These are phyloP conservation scores for Aradus depressus DNA, from an alignment of 2,888 invertebrate species.

Conservation along the genomic window DNA sequence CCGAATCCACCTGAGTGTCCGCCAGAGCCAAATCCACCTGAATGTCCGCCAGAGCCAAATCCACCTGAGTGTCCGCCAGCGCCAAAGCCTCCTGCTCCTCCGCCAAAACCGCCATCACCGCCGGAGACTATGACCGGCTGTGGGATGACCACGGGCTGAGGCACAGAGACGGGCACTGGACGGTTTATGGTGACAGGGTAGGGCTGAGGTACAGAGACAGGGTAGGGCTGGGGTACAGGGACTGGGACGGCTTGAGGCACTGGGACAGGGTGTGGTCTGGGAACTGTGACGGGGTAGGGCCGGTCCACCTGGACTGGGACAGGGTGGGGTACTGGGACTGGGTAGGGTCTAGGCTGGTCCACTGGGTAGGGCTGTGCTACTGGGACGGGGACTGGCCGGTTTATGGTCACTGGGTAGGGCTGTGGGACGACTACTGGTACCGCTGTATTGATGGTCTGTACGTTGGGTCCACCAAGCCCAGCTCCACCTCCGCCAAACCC, in stretches of 20 bases:
- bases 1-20: slow-evolving; percentile 4
- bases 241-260: slow-evolving; percentile 18
- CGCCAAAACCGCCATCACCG: slow-evolving; percentile 1
- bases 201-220: slow-evolving; percentile 14
- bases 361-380: slow-evolving; percentile 18
- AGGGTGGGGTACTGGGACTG: slow-evolving; percentile 13
- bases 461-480: slow-evolving; percentile 3
- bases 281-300: slow-evolving; percentile 15
- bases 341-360: slow-evolving; percentile 5
- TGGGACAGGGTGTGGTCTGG: slow-evolving; percentile 14
- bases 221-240: slow-evolving; percentile 12
- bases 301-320: slow-evolving; percentile 10
- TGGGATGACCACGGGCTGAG: slow-evolving; percentile 15
- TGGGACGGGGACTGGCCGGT: slow-evolving; percentile 14
- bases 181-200: slow-evolving; percentile 17
- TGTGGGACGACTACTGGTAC: slow-evolving; percentile 14
- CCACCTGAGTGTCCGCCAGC: slow-evolving; percentile 4
- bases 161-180: slow-evolving; percentile 15
- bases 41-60: not conserved
- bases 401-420: slow-evolving; percentile 11
- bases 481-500: slow-evolving; percentile 3
- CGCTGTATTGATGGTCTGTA: slow-evolving; percentile 13
- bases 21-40: not conserved
- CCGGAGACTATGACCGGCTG: slow-evolving; percentile 8
- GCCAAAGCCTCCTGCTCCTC: slow-evolving; percentile 2